A percentile compares a stretch with the other conserved stretches of the same genome.
phyloP scores from a whole-genome alignment of 1,140 invertebrate genomes.

The Drosophila lacteicornis region DNA sequence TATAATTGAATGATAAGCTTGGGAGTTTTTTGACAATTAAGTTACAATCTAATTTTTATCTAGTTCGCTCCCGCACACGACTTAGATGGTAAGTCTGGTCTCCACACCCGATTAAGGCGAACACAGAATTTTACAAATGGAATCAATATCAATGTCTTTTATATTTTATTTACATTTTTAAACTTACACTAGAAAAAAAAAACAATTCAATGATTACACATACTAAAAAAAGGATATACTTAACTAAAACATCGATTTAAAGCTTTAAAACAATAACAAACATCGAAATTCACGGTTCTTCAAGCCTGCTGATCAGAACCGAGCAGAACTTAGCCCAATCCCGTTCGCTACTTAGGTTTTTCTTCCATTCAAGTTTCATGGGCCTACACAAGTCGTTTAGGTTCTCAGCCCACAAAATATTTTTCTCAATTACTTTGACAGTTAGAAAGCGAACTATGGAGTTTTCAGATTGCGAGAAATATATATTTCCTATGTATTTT shows the following conservation, averaged over 20 bases:
- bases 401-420: conserved; percentile 3
- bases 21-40: not conserved
- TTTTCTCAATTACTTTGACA: conserved; percentile 4
- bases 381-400: not conserved
- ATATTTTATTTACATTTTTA: not conserved
- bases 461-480: not conserved
- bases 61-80: not conserved
- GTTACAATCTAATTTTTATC: not conserved
- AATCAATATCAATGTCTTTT: not conserved
- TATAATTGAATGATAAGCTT: not conserved
- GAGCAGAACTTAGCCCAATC: not conserved
- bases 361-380: conserved; percentile 5
- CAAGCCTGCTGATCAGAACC: not conserved
- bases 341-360: not conserved
- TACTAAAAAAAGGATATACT: too few relatives aligned
- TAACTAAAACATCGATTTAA: not conserved
- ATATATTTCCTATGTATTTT: not conserved
- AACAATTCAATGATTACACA: not conserved
- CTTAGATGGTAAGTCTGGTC: too few relatives aligned
- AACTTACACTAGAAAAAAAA: not conserved
- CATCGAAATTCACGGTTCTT: not conserved
- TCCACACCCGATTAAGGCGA: not conserved
- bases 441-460: conserved; percentile 5
- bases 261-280: not conserved
- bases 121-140: not conserved